Base-by-base conservation (phyloP, 2,113 vertebrate genomes). In the Crotalus helleri region DNA sequence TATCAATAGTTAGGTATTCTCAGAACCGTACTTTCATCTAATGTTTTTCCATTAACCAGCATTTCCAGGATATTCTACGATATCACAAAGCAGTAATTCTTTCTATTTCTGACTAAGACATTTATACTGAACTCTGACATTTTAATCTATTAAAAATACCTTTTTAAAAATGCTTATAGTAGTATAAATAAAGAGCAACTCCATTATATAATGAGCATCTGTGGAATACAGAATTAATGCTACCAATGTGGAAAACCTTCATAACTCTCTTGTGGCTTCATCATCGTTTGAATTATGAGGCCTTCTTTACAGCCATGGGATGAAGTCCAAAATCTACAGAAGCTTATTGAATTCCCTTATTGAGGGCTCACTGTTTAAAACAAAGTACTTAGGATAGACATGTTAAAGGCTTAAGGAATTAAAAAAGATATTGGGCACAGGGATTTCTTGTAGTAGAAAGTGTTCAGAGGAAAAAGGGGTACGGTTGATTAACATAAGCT, bases 171-270 rank as follows among this genome's bases (percentile, higher is more conserved):
- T 44, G 95, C 95, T 97, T 90, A 95, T 94, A 94, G 93, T 95
- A 95, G 94, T 96, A 95, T 96, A 97, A 97, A 97, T 96, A 97
- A 95, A 96, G 96, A 97, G 89, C 91, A 91, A 96, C 96, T 97
- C 96, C 96, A 85, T 93, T 90, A 96, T 96, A 97, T 97, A 97
- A 97, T 96, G 95, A 96, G 95, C 96, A 97, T 97, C 96, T 96
- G 97, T 97, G 96, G 96, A 96, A 95, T 96, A 97, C 96, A 96
- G 95, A 97, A 97, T 97, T 97, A 97, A 97, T 97, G 96, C 97
- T 96, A 96, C 96, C 95, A 96, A 95, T 96, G 96, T 51, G 95
- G 97, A 97, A 97, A 97, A 96, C 95, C 95, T 97, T 96, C 97
- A 97, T 96, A 97, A 97, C 95, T 97, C 96, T 97, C 97, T 96